Conservation (phyloP, 64 coral and sea anemone genomes). For the Cladopsammia gracilis region DNA sequence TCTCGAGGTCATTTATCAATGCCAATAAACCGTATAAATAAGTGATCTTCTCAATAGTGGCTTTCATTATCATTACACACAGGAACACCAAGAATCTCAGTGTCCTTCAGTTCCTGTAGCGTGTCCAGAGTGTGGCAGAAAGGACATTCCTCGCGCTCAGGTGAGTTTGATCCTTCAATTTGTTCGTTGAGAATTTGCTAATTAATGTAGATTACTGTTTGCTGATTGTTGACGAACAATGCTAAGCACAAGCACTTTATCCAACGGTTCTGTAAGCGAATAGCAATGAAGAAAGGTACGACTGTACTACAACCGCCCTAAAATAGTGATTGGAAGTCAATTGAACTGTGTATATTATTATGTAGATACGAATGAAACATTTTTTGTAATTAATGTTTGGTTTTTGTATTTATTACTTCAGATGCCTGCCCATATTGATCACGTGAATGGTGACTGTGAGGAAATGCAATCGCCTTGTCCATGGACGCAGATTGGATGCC, state of each 20-base stretch:
- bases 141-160: constrained; percentile 40
- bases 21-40: too few relatives aligned
- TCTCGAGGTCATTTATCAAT: too few relatives aligned
- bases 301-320: too few relatives aligned
- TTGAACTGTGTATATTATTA: neutral
- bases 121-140: constrained; percentile 10
- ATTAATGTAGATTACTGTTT: too few relatives aligned
- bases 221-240: too few relatives aligned
- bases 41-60: too few relatives aligned
- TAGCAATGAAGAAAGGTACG: too few relatives aligned
- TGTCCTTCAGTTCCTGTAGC: neutral
- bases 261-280: too few relatives aligned
- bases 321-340: too few relatives aligned
- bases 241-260: too few relatives aligned
- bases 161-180: neutral
- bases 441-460: constrained; percentile 38
- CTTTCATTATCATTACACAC: too few relatives aligned
- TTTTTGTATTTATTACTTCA: neutral
- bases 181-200: too few relatives aligned
- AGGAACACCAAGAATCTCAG: constrained; percentile 18
- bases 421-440: constrained; percentile 55
- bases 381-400: neutral
- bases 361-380: neutral
- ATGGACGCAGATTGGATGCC: constrained; percentile 35
- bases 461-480: constrained; percentile 16